Conservation (phyloP, 1,140 invertebrate genomes). For the Drosophila ogumai region DNA sequence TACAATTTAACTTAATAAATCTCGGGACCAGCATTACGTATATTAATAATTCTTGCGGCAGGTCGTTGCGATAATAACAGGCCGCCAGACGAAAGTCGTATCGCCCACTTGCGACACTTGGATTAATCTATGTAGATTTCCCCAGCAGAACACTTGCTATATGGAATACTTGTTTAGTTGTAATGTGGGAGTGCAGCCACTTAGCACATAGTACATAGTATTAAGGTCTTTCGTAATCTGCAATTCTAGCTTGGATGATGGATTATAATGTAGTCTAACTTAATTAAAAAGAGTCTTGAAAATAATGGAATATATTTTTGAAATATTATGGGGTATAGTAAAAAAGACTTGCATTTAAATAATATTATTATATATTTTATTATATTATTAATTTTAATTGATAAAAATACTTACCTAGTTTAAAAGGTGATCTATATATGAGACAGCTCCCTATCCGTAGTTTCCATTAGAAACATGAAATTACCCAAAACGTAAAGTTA, state of each 20-base stretch:
- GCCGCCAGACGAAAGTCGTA: constrained; percentile 7
- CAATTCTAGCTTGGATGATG: background rate
- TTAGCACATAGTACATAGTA: constrained; percentile 1
- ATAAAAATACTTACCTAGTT: no score
- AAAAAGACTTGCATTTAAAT: no score
- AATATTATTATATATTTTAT: no score
- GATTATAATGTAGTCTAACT: background rate
- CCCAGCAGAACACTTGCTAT: constrained; percentile 3
- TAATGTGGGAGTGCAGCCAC: constrained; percentile 3
- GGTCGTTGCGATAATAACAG: constrained; percentile 32
- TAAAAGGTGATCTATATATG: no score
- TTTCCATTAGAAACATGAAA: no score
- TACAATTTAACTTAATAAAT: constrained; percentile 28
- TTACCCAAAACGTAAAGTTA: no score
- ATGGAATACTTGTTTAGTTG: background rate
- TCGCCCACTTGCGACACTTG: constrained; percentile 38
- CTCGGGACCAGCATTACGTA: constrained; percentile 5
- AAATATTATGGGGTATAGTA: background rate
- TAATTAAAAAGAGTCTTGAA: background rate
- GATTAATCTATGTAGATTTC: constrained; percentile 32
- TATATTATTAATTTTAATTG: no score
- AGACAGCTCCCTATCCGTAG: no score
- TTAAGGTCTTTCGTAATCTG: constrained; percentile 17
- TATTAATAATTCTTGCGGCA: constrained; percentile 21
- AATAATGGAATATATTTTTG: background rate